Conservation (phyloP, 2,888 invertebrate genomes). For the Thumatha senex region DNA sequence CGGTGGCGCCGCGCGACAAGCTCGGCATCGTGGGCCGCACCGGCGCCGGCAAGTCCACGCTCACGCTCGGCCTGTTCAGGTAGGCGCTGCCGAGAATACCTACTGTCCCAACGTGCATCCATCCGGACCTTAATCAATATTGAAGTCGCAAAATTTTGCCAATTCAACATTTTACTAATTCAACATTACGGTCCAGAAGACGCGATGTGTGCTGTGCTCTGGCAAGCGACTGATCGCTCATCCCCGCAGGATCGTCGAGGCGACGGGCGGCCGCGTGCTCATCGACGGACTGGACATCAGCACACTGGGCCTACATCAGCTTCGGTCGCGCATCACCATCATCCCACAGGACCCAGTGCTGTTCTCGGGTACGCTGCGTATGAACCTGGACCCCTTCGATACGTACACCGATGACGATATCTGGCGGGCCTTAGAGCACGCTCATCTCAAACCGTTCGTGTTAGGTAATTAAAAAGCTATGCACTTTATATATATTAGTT, state of each 20-base stretch:
- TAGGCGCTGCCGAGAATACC: neutral
- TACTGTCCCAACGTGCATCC: neutral
- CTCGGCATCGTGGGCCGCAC: conserved; percentile 95
- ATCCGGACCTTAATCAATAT: too few relatives aligned
- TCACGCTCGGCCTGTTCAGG: conserved; percentile 92
- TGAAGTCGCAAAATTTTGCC: too few relatives aligned
- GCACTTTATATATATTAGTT: too few relatives aligned
- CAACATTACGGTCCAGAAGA: neutral
- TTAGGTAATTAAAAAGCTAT: conserved; percentile 70
- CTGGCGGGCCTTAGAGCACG: conserved; percentile 94
- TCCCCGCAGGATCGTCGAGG: conserved; percentile 84
- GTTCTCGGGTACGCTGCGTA: conserved; percentile 94
- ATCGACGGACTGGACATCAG: conserved; percentile 94
- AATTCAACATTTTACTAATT: neutral
- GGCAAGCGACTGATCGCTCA: neutral
- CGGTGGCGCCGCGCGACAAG: conserved; percentile 93
- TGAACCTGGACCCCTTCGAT: conserved; percentile 96
- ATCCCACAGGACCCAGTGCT: conserved; percentile 97
- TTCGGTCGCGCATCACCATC: conserved; percentile 93
- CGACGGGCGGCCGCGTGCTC: conserved; percentile 90
- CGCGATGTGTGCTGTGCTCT: neutral
- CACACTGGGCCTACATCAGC: conserved; percentile 91
- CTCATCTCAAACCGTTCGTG: conserved; percentile 94
- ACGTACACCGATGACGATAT: conserved; percentile 90
- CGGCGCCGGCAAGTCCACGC: conserved; percentile 96